Conservation (phyloP, 2,797 vertebrate genomes). For the Acanthurus tractus region DNA sequence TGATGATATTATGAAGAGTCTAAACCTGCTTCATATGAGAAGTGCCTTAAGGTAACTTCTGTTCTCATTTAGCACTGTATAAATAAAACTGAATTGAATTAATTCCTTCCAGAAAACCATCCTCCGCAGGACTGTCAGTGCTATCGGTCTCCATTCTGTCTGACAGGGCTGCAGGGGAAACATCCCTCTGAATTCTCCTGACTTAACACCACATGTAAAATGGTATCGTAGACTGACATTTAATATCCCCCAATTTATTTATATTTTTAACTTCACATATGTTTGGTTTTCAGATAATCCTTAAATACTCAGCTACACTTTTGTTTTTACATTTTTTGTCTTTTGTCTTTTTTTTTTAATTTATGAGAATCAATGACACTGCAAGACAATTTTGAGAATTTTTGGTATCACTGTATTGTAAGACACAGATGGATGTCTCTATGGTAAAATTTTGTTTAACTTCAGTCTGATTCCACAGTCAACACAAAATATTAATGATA, state of each 20-base stretch:
- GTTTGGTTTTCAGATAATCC: no score
- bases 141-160: background rate
- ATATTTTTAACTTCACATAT: no score
- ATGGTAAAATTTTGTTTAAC: slow-evolving; percentile 21
- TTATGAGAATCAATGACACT: slow-evolving; percentile 11
- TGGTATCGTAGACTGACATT: no score
- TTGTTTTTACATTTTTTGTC: background rate
- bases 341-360: no score
- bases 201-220: background rate
- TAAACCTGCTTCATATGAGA: no score
- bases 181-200: background rate
- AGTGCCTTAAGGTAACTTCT: no score
- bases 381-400: background rate
- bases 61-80: no score
- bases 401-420: background rate
- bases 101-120: background rate
- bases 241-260: no score
- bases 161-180: background rate
- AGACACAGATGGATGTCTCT: background rate
- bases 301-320: no score
- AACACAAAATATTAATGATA: slow-evolving; percentile 41
- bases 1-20: background rate
- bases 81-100: no score
- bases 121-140: background rate
- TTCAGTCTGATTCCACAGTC: slow-evolving; percentile 33